A percentile compares a stretch with the other conserved stretches of the same genome.
Conservation (phyloP, 2,888 invertebrate species). For the Eupithecia dodoneata region DNA sequence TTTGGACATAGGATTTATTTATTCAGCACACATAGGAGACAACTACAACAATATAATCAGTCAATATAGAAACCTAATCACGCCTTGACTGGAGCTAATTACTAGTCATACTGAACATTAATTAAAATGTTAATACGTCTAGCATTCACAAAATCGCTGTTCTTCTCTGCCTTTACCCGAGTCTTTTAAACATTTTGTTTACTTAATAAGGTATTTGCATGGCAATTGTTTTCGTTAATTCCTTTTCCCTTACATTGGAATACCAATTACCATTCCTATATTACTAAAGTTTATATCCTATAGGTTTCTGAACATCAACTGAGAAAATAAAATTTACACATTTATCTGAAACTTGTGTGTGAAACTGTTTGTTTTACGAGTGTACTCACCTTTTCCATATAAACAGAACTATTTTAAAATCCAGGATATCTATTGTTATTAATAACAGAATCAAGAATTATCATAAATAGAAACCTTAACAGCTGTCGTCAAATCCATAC, state of each 20-base stretch:
- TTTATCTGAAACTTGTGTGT: background rate
- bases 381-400: background rate
- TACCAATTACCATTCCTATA: background rate
- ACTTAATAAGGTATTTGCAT: constrained; percentile 60
- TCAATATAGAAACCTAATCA: no score
- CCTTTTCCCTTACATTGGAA: constrained; percentile 49
- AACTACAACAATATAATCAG: no score
- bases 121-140: no score
- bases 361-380: background rate
- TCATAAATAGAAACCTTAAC: constrained; percentile 27
- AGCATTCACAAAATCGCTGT: constrained; percentile 32
- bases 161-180: constrained; percentile 36
- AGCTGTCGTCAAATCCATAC: constrained; percentile 32
- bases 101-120: no score
- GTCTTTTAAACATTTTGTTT: constrained; percentile 49
- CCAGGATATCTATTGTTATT: constrained; percentile 9
- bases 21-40: no score
- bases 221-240: constrained; percentile 53
- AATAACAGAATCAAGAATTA: constrained; percentile 12
- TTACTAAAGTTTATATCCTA: background rate
- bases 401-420: constrained; percentile 11
- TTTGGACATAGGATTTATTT: no score
- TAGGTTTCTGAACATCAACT: background rate
- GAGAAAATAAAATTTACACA: background rate
- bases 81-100: no score